phyloP scores from a whole-genome alignment of 2,113 vertebrate genomes.

The Chrysochloris asiatica region DNA sequence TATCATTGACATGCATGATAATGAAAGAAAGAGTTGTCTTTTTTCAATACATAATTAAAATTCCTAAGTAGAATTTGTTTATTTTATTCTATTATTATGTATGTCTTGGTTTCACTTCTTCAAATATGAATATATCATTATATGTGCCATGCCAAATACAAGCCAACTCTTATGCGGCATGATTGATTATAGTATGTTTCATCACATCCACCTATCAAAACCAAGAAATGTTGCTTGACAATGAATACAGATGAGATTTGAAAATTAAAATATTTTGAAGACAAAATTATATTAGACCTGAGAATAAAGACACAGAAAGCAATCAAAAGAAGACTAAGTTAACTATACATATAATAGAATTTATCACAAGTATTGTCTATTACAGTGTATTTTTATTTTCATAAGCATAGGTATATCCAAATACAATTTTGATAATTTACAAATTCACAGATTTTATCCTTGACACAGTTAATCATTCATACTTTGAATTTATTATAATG shows the following conservation, averaged over 20 bases:
- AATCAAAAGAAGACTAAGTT: too few relatives aligned
- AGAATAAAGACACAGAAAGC: too few relatives aligned
- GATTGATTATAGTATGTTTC: not conserved
- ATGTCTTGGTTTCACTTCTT: not conserved
- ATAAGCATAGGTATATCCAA: too few relatives aligned
- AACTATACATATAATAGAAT: too few relatives aligned
- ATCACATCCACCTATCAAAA: constrained; percentile 1
- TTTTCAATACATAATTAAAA: not conserved
- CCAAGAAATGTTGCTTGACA: not conserved
- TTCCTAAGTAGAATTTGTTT: constrained; percentile 30
- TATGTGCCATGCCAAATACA: not conserved
- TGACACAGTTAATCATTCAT: not conserved
- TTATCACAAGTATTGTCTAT: too few relatives aligned
- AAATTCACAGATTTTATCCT: not conserved
- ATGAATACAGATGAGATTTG: constrained; percentile 12
- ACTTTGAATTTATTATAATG: not conserved
- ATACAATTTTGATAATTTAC: not conserved
- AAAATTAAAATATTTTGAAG: not conserved
- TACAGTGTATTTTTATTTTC: too few relatives aligned
- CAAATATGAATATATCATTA: constrained; percentile 32
- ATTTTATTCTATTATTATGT: constrained; percentile 8
- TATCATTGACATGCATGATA: constrained; percentile 15
- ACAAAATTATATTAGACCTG: not conserved
- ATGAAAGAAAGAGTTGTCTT: constrained; percentile 12
- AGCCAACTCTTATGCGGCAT: not conserved